Percentiles rank a stretch among this genome's conserved stretches.
These are phyloP conservation scores for Mus pahari DNA, from an alignment of 2,113 vertebrate species.

Conservation along the genomic window DNA sequence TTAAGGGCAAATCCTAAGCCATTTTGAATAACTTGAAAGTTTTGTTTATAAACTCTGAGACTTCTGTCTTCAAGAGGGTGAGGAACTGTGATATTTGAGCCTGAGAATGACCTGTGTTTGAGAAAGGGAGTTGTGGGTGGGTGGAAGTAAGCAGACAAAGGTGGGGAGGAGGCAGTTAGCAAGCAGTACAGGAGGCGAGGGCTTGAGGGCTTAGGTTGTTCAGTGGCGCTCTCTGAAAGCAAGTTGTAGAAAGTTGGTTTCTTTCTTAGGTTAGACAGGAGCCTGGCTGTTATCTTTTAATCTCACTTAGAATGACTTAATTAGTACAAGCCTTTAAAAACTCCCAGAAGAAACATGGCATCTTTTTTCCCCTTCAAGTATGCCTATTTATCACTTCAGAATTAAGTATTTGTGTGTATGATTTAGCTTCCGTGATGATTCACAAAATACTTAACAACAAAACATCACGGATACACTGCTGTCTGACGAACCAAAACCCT, in stretches of 20 bases:
- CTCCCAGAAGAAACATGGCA: neutral
- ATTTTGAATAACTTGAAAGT: slow-evolving; percentile 30
- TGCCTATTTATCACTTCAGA: slow-evolving; percentile 13
- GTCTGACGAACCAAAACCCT: neutral
- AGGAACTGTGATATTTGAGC: neutral
- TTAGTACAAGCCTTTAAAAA: slow-evolving; percentile 30
- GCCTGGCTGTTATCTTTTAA: slow-evolving; percentile 31
- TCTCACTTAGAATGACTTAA: slow-evolving; percentile 23
- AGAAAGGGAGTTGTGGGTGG: neutral
- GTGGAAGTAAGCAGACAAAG: neutral
- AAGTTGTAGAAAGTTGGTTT: slow-evolving; percentile 49
- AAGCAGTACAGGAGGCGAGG: neutral
- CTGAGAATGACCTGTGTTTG: neutral
- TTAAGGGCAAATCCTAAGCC: neutral
- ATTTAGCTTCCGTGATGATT: neutral
- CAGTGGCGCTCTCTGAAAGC: neutral
- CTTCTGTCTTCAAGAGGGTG: neutral
- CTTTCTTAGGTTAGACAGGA: slow-evolving; percentile 37
- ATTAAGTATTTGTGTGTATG: slow-evolving; percentile 1
- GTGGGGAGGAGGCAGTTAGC: neutral
- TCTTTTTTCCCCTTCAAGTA: neutral
- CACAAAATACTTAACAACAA: slow-evolving; percentile 24
- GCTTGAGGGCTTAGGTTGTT: slow-evolving; percentile 2
- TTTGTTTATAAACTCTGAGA: slow-evolving; percentile 49
- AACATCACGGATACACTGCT: neutral